Percentiles rank a stretch among this genome's conserved stretches.
phyloP scores from a whole-genome alignment of 2,888 invertebrate genomes.

The Pyrrhosoma nymphula region DNA sequence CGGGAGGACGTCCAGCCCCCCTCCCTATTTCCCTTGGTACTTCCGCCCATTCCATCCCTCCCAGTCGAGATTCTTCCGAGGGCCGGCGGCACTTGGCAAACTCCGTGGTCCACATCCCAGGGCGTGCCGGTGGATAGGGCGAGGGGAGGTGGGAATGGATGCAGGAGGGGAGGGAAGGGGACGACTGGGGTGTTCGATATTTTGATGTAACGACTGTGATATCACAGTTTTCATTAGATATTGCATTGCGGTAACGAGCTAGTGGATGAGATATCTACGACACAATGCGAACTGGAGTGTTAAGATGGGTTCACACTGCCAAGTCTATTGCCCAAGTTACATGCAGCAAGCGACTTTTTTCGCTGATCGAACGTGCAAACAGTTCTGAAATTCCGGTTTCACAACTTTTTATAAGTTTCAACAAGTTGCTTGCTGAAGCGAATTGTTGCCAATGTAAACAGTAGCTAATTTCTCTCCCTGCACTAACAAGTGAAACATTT shows the following conservation, averaged over 20 bases:
- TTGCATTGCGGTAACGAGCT: no score
- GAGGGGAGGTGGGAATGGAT: background rate
- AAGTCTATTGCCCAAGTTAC: no score
- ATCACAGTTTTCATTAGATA: no score
- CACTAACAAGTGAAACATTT: no score
- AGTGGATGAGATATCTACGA: background rate
- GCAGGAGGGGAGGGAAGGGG: background rate
- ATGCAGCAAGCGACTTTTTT: no score
- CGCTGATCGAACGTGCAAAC: no score
- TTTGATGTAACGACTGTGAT: background rate
- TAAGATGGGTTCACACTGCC: no score
- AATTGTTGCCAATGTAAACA: no score
- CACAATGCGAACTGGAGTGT: background rate
- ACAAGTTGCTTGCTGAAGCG: no score
- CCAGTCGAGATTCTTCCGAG: background rate
- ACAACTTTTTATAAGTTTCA: no score
- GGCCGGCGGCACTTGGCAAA: slow-evolving; percentile 54
- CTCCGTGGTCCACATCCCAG: slow-evolving; percentile 45
- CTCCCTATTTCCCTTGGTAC: background rate
- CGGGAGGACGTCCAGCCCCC: background rate
- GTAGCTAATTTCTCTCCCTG: no score
- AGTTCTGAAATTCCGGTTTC: no score
- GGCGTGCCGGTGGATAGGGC: slow-evolving; percentile 2
- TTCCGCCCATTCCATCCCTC: background rate
- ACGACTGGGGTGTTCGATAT: background rate